Conservation (phyloP, 2,888 invertebrate species). For the Panzeria rudis region DNA sequence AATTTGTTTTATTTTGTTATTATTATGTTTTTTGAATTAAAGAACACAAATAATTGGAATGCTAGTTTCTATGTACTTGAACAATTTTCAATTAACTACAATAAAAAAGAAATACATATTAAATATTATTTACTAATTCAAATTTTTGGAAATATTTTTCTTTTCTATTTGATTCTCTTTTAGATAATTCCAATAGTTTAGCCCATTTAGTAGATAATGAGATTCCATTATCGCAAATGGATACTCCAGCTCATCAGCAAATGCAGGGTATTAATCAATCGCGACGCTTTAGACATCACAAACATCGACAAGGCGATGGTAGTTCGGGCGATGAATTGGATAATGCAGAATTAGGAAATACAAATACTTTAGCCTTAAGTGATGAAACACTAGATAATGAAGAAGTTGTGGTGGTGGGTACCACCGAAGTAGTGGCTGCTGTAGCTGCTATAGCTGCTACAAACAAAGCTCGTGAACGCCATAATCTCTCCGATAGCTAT, state of each 20-base stretch:
- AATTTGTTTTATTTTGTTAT: slow-evolving; percentile 46
- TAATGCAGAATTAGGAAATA: slow-evolving; percentile 53
- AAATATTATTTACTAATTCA: slow-evolving; percentile 44
- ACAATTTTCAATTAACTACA: slow-evolving; percentile 28
- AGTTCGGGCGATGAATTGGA: slow-evolving; percentile 73
- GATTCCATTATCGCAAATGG: slow-evolving; percentile 86
- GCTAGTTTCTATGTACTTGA: slow-evolving; percentile 42
- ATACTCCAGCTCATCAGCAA: slow-evolving; percentile 76
- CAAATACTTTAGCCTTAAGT: slow-evolving; percentile 49
- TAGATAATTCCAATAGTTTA: slow-evolving; percentile 88
- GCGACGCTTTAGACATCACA: slow-evolving; percentile 80
- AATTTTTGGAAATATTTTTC: slow-evolving; percentile 26
- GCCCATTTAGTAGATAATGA: slow-evolving; percentile 88
- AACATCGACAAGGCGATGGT: slow-evolving; percentile 75
- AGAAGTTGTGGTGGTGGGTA: slow-evolving; percentile 79
- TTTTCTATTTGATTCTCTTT: slow-evolving; percentile 53
- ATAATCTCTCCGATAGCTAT: slow-evolving; percentile 83
- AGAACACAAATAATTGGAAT: slow-evolving; percentile 60
- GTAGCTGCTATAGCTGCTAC: slow-evolving; percentile 82
- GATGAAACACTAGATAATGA: slow-evolving; percentile 74
- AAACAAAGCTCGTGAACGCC: slow-evolving; percentile 79
- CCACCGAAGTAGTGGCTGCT: slow-evolving; percentile 82
- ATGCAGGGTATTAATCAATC: slow-evolving; percentile 53
- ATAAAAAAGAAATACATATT: not conserved
- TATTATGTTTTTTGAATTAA: slow-evolving; percentile 29